phyloP scores from a whole-genome alignment of 2,888 invertebrate genomes.

The Andrena fulva region DNA sequence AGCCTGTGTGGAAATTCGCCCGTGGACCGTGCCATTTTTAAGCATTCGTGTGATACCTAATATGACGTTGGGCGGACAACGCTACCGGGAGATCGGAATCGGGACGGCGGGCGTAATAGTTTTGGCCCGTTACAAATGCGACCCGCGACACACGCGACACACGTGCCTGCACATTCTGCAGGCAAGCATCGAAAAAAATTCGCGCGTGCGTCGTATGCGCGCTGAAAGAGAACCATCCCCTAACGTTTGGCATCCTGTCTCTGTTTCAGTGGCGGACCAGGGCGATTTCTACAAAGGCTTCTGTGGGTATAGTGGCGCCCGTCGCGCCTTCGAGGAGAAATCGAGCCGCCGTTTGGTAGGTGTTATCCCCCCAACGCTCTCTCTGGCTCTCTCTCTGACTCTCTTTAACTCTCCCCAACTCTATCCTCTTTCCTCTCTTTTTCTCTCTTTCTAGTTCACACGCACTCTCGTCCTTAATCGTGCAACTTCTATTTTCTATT shows the following conservation, averaged over 20 bases:
- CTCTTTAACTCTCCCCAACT: conserved; percentile 24
- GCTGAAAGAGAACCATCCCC: conserved; percentile 66
- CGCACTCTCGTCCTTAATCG: conserved; percentile 17
- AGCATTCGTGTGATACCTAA: neutral
- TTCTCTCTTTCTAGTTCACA: conserved; percentile 15
- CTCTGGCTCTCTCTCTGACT: neutral
- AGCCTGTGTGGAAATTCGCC: conserved; percentile 85
- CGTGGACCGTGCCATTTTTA: conserved; percentile 59
- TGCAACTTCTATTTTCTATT: conserved; percentile 8
- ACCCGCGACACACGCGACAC: too few species aligned
- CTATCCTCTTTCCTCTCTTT: neutral
- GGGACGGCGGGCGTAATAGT: too few species aligned
- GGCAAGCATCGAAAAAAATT: neutral
- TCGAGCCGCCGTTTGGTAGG: conserved; percentile 90
- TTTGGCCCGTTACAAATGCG: too few species aligned
- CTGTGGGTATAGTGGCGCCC: conserved; percentile 90
- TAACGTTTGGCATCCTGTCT: conserved; percentile 86
- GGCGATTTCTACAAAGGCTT: conserved; percentile 95
- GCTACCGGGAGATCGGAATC: too few species aligned
- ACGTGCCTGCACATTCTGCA: too few species aligned
- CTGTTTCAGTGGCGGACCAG: conserved; percentile 90
- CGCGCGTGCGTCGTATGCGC: conserved; percentile 28
- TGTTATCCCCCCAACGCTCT: conserved; percentile 82
- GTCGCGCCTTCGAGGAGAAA: conserved; percentile 88
- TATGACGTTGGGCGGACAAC: too few species aligned